phyloP scores from a whole-genome alignment of 2,888 invertebrate genomes.

The Lepas anatifera region DNA sequence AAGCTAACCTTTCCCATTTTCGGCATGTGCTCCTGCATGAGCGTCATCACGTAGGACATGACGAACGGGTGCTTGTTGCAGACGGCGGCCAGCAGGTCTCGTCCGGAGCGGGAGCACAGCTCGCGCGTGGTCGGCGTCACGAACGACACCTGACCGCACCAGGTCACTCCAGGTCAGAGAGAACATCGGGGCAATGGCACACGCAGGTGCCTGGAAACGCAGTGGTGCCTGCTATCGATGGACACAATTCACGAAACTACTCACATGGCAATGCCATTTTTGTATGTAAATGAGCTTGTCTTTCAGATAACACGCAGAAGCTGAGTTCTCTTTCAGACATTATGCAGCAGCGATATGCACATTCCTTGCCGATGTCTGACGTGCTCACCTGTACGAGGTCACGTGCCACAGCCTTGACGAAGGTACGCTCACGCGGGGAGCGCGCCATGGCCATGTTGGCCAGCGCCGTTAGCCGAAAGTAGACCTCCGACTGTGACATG shows the following conservation, averaged over 20 bases:
- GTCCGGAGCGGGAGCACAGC: slow-evolving; percentile 56
- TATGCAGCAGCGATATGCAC: too few relatives aligned
- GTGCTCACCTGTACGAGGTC: slow-evolving; percentile 53
- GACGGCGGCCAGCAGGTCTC: slow-evolving; percentile 56
- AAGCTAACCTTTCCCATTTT: slow-evolving; percentile 34
- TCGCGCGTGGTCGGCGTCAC: slow-evolving; percentile 54
- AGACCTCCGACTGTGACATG: slow-evolving; percentile 57
- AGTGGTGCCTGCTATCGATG: too few relatives aligned
- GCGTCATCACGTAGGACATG: slow-evolving; percentile 49
- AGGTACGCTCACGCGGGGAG: slow-evolving; percentile 34
- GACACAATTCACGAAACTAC: too few relatives aligned
- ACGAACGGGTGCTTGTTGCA: slow-evolving; percentile 54
- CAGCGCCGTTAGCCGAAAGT: slow-evolving; percentile 62
- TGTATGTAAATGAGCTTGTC: too few relatives aligned
- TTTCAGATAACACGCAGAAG: too few relatives aligned
- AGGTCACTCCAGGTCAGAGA: too few relatives aligned
- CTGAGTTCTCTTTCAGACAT: too few relatives aligned
- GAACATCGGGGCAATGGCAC: too few relatives aligned
- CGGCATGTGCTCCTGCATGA: slow-evolving; percentile 25
- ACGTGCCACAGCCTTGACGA: slow-evolving; percentile 39
- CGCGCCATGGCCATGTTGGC: slow-evolving; percentile 65
- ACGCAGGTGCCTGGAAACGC: too few relatives aligned
- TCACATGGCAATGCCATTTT: too few relatives aligned
- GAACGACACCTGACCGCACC: slow-evolving; percentile 51
- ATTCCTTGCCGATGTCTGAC: too few relatives aligned